These are phyloP conservation scores for Ctenomys sociabilis DNA, from an alignment of 2,113 vertebrate species.

Conservation along the genomic window DNA sequence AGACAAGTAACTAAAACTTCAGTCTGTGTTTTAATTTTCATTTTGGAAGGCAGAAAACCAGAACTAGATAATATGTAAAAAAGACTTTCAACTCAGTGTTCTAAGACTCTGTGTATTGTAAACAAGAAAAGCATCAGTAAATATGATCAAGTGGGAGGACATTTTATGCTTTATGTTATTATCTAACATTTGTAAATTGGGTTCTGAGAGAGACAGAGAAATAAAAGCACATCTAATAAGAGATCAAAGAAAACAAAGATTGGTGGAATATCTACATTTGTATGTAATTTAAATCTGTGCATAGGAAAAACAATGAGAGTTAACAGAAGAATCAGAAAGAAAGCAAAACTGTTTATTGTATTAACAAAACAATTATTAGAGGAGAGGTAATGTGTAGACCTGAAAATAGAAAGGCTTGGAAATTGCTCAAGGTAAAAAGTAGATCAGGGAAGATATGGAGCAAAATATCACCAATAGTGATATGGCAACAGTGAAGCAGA, in stretches of 20 bases:
- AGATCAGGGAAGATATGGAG: background rate
- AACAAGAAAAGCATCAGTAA: background rate
- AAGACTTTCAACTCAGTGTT: background rate
- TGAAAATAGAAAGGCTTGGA: background rate
- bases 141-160: background rate
- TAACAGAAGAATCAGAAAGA: background rate
- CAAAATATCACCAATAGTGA: background rate
- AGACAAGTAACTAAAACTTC: too few relatives aligned
- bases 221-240: background rate
- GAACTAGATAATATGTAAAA: background rate
- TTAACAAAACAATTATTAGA: background rate
- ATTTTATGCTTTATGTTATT: slow-evolving; percentile 14
- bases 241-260: background rate
- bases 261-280: background rate
- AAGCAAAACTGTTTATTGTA: background rate
- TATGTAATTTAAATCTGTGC: background rate
- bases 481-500: background rate
- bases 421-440: background rate
- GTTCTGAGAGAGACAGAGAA: slow-evolving; percentile 12
- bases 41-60: background rate
- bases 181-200: background rate
- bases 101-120: background rate
- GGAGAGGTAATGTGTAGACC: background rate
- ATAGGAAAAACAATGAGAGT: background rate
- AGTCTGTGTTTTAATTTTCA: background rate